A percentile compares a stretch with the other conserved stretches of the same genome.
Evolutionary conservation across 2,888 invertebrate genomes (phyloP).

Genomic region (Bugulina stolonifera): DNA sequence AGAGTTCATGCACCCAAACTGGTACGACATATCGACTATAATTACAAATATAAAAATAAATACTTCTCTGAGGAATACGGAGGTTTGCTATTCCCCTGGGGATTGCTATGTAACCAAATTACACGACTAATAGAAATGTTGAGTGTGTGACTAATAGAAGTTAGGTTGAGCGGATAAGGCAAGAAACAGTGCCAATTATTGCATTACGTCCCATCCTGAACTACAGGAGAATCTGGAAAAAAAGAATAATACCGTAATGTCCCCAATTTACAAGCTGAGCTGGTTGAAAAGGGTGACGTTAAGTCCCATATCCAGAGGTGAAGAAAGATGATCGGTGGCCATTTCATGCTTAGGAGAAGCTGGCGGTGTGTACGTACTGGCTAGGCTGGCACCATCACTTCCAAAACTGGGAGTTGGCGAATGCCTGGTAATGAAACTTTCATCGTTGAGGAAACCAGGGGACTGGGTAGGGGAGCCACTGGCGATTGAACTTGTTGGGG

Average conservation of each 20-base stretch:
- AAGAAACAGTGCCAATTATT: neutral
- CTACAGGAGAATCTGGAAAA: neutral
- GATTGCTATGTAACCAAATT: too few species aligned
- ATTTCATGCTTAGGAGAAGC: constrained; percentile 8
- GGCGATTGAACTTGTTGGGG: neutral
- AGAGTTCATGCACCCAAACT: neutral
- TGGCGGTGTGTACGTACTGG: neutral
- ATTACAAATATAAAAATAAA: neutral
- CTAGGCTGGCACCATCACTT: constrained; percentile 13
- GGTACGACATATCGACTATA: neutral
- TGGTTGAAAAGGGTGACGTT: neutral
- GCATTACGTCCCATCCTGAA: neutral
- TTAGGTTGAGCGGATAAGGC: neutral
- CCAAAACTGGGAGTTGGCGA: constrained; percentile 18
- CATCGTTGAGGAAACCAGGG: neutral
- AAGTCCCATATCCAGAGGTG: constrained; percentile 10
- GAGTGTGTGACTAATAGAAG: neutral
- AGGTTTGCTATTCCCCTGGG: neutral
- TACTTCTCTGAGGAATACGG: neutral
- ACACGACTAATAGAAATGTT: too few species aligned
- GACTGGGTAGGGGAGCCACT: constrained; percentile 10
- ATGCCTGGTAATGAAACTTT: constrained; percentile 22
- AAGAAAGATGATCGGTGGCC: neutral
- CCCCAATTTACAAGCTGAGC: neutral
- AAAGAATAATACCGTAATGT: neutral